These are phyloP conservation scores for Zygogramma bicolorata DNA, from an alignment of 2,888 invertebrate genomes.

Conservation along the genomic window DNA sequence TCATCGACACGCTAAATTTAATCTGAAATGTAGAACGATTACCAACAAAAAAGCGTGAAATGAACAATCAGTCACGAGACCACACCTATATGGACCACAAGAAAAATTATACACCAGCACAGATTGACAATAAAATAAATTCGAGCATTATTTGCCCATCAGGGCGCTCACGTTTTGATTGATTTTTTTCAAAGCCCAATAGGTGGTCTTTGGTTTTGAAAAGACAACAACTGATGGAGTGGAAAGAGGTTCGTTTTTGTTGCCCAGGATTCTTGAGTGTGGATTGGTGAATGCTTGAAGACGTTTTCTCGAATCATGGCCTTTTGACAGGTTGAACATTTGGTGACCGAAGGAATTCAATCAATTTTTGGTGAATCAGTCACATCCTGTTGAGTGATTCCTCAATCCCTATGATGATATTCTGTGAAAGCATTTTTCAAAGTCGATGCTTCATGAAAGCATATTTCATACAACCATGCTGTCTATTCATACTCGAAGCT, in stretches of 20 bases:
- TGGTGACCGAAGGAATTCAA: too few relatives aligned
- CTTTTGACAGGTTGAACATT: too few relatives aligned
- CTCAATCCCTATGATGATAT: too few relatives aligned
- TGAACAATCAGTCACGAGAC: constrained; percentile 45
- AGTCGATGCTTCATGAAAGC: too few relatives aligned
- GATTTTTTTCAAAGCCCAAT: constrained; percentile 35
- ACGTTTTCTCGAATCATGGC: not conserved
- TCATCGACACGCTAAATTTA: constrained; percentile 38
- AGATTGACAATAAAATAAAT: constrained; percentile 37
- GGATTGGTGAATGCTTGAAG: not conserved
- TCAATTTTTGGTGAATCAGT: too few relatives aligned
- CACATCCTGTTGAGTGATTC: too few relatives aligned
- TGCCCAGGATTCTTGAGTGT: not conserved
- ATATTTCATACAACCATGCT: too few relatives aligned
- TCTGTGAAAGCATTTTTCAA: too few relatives aligned
- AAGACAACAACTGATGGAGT: not conserved
- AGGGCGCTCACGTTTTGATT: constrained; percentile 32
- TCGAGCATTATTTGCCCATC: constrained; percentile 41
- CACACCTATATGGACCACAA: constrained; percentile 35
- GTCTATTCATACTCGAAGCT: too few relatives aligned
- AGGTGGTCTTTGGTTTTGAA: constrained; percentile 35
- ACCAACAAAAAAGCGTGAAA: constrained; percentile 47
- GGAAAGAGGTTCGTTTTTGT: not conserved
- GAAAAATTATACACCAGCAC: constrained; percentile 37
- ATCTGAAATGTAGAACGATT: constrained; percentile 43